Conservation (phyloP, 1,140 invertebrate genomes). For the Aphelenchoides besseyi region DNA sequence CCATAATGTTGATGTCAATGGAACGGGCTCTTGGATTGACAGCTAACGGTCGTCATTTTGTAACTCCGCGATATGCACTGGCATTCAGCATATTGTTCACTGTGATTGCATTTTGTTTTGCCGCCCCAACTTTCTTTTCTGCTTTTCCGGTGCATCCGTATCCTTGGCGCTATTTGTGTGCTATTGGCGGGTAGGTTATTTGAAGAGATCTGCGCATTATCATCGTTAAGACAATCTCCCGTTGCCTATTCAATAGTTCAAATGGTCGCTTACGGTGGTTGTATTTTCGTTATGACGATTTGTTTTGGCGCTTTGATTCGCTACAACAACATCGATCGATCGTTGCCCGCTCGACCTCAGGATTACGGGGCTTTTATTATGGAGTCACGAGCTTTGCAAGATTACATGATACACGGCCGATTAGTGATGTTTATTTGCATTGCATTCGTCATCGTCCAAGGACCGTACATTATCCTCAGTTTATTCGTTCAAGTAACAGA, state of each 20-base stretch:
- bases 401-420: constrained; percentile 38
- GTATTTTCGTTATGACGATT: constrained; percentile 38
- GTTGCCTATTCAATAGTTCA: constrained; percentile 42
- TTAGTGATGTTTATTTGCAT: constrained; percentile 38
- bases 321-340: constrained; percentile 31
- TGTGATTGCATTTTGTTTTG: constrained; percentile 34
- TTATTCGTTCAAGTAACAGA: constrained; percentile 44
- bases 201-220: too few species aligned
- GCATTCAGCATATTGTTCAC: constrained; percentile 28
- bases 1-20: constrained; percentile 41
- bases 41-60: constrained; percentile 34
- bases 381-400: constrained; percentile 40
- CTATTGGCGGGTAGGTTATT: constrained; percentile 40
- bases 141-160: constrained; percentile 33
- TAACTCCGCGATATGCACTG: constrained; percentile 30
- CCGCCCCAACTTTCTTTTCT: constrained; percentile 28
- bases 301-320: constrained; percentile 45
- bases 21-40: constrained; percentile 41
- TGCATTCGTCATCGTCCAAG: constrained; percentile 41
- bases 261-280: constrained; percentile 45
- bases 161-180: constrained; percentile 42
- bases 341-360: constrained; percentile 41
- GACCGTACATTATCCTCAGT: constrained; percentile 43
- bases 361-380: constrained; percentile 45
- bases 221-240: constrained; percentile 27